phyloP scores from a whole-genome alignment of 2,888 invertebrate genomes.

The Timandra comae region DNA sequence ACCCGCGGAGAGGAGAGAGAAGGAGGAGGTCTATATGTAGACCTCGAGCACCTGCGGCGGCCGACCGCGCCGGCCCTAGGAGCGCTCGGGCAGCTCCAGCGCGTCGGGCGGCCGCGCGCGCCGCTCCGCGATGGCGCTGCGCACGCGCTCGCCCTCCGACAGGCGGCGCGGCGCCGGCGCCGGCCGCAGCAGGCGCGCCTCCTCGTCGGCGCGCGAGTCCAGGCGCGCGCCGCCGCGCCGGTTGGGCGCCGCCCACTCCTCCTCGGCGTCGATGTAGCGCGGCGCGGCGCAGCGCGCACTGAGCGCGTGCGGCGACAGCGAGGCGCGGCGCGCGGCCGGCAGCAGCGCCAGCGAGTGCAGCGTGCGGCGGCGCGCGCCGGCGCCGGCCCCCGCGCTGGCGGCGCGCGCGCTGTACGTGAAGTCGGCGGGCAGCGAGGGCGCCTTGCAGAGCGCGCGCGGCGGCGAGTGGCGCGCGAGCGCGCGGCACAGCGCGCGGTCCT shows the following conservation, averaged over 20 bases:
- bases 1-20: slow-evolving; percentile 22
- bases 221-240: slow-evolving; percentile 67
- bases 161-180: slow-evolving; percentile 43
- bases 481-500: slow-evolving; percentile 82
- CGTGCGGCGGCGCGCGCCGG: slow-evolving; percentile 72
- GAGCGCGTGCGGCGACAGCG: slow-evolving; percentile 71
- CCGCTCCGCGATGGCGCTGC: slow-evolving; percentile 50
- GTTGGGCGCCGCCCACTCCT: slow-evolving; percentile 39
- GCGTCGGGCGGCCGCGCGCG: slow-evolving; percentile 38
- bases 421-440: slow-evolving; percentile 88
- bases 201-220: slow-evolving; percentile 61
- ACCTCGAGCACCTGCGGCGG: slow-evolving; percentile 72
- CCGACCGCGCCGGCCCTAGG: slow-evolving; percentile 75
- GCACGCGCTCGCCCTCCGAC: slow-evolving; percentile 43
- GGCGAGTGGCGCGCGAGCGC: slow-evolving; percentile 78
- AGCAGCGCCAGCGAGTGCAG: slow-evolving; percentile 79
- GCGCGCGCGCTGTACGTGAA: slow-evolving; percentile 88
- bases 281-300: slow-evolving; percentile 68
- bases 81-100: slow-evolving; percentile 62
- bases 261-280: slow-evolving; percentile 42
- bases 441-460: slow-evolving; percentile 75
- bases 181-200: slow-evolving; percentile 61
- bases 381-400: slow-evolving; percentile 60
- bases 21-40: slow-evolving; percentile 55
- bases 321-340: slow-evolving; percentile 72